Percentiles rank a stretch among this genome's conserved stretches.
Evolutionary conservation across 2,113 vertebrate species (phyloP).

Genomic region (Anser cygnoides): DNA sequence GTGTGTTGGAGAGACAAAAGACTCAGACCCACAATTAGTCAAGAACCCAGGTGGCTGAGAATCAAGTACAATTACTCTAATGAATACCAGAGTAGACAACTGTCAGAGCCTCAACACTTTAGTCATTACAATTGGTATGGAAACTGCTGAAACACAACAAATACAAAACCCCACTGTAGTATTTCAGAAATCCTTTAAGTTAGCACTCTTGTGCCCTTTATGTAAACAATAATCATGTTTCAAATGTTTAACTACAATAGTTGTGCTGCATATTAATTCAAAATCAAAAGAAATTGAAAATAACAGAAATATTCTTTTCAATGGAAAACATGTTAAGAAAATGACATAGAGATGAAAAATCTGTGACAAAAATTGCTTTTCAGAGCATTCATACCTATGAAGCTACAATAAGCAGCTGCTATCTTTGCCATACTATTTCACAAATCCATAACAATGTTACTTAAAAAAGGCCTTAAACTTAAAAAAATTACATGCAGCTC

Average conservation of each 20-base stretch:
- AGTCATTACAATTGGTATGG: not conserved
- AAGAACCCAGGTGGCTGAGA: not conserved
- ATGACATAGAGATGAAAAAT: not conserved
- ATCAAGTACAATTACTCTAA: not conserved
- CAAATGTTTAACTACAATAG: not conserved
- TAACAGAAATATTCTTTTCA: not conserved
- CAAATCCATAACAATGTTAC: not conserved
- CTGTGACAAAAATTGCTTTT: not conserved
- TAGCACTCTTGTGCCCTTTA: not conserved
- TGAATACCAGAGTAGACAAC: not conserved
- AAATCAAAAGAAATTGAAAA: not conserved
- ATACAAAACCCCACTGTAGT: fast-evolving
- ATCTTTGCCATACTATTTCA: not conserved
- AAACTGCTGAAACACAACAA: not conserved
- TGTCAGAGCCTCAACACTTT: not conserved
- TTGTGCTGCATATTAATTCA: not conserved
- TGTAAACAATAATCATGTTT: not conserved
- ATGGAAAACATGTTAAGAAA: not conserved
- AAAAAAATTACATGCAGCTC: not conserved
- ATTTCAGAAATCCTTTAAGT: not conserved
- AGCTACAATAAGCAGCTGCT: not conserved
- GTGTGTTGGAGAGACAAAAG: not conserved
- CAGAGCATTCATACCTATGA: not conserved
- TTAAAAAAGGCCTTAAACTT: not conserved
- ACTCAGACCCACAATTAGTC: not conserved